Conservation (phyloP, 2,888 invertebrate genomes). For the Podabrus alpinus region DNA sequence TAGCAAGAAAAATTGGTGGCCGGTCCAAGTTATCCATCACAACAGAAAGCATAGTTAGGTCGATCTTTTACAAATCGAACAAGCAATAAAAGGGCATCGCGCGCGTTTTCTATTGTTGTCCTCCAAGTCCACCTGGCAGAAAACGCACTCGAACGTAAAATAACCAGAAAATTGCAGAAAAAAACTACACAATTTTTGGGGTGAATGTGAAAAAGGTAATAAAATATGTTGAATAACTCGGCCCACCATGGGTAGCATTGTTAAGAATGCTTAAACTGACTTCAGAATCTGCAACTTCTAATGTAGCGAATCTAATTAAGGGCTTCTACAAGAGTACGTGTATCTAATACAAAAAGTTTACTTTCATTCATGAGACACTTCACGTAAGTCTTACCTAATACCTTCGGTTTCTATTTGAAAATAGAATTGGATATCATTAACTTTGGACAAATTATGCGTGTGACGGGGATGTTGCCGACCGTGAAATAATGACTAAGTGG, state of each 20-base stretch:
- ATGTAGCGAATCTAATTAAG: conserved; percentile 49
- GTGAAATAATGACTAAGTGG: conserved; percentile 34
- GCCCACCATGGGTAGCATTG: conserved; percentile 39
- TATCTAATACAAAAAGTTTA: conserved; percentile 43
- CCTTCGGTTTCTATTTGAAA: conserved; percentile 16
- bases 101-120: conserved; percentile 43
- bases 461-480: conserved; percentile 30
- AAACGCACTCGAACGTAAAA: conserved; percentile 49
- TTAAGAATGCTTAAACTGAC: conserved; percentile 29
- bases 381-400: conserved; percentile 34
- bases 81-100: conserved; percentile 48
- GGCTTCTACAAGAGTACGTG: conserved; percentile 45
- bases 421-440: conserved; percentile 31
- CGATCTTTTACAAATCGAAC: conserved; percentile 47
- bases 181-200: conserved; percentile 40
- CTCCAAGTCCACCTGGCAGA: conserved; percentile 45
- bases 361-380: conserved; percentile 36
- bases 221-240: conserved; percentile 44
- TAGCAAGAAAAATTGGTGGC: conserved; percentile 40
- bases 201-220: conserved; percentile 48
- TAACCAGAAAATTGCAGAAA: conserved; percentile 52
- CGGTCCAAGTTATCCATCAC: conserved; percentile 36
- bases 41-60: conserved; percentile 35
- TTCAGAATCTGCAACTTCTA: conserved; percentile 43
- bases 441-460: conserved; percentile 32